phyloP scores from a whole-genome alignment of 2,888 invertebrate species.

The Ectemnius continuus region DNA sequence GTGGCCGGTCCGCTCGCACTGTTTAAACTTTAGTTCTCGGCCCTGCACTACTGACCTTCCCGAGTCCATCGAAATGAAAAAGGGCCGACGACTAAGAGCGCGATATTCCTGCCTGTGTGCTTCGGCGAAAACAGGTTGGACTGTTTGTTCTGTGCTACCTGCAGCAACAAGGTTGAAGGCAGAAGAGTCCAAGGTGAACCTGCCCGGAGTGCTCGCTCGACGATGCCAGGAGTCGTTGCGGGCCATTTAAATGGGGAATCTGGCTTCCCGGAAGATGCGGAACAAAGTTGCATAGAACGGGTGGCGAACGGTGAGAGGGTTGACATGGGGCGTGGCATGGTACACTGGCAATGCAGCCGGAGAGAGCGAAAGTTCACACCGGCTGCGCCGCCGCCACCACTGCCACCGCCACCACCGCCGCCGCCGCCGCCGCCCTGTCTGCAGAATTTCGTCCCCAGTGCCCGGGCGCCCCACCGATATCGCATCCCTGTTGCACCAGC shows the following conservation, averaged over 20 bases:
- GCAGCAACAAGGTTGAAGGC: no score
- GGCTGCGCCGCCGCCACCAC: slow-evolving; percentile 68
- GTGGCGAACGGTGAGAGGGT: neutral
- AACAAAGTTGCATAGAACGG: neutral
- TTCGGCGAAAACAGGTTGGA: no score
- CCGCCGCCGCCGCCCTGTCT: slow-evolving; percentile 68
- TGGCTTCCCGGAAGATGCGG: slow-evolving; percentile 2
- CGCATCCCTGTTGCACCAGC: slow-evolving; percentile 29
- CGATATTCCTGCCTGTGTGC: no score
- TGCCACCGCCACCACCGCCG: slow-evolving; percentile 64
- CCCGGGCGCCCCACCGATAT: slow-evolving; percentile 48
- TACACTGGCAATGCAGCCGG: neutral
- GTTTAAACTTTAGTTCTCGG: slow-evolving; percentile 12
- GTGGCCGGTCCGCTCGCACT: slow-evolving; percentile 5
- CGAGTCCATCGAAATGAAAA: no score
- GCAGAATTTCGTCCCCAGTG: slow-evolving; percentile 61
- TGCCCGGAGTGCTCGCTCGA: neutral
- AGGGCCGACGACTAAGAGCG: no score
- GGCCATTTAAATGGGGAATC: slow-evolving; percentile 1
- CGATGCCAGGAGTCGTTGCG: no score
- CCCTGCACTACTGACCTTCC: slow-evolving; percentile 17
- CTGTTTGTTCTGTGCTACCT: no score
- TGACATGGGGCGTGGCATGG: neutral
- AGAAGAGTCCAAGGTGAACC: no score
- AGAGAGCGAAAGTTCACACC: slow-evolving; percentile 69